A percentile compares a stretch with the other conserved stretches of the same genome.
Evolutionary conservation across 2,797 vertebrate genomes (phyloP).

Genomic region (Stomatorhinus walkeri): DNA sequence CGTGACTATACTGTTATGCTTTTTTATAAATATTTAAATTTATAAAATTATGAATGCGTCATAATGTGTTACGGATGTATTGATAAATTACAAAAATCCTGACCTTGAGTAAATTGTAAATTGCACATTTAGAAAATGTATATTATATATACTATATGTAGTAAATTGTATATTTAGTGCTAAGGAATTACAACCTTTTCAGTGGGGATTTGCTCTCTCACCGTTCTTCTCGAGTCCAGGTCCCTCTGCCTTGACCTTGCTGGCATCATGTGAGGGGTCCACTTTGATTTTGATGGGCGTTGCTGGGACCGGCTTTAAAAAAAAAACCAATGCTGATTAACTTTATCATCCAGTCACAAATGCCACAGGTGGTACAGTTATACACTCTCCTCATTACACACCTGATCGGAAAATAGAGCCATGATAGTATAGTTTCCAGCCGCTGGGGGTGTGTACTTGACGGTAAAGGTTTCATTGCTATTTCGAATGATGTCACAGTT

Average conservation of each 20-base stretch:
- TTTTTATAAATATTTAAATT: neutral
- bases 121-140: neutral
- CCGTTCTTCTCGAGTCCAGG: conserved; percentile 79
- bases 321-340: neutral
- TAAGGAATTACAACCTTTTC: neutral
- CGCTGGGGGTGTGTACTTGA: conserved; percentile 81
- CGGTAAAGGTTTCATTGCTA: conserved; percentile 85
- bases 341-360: neutral
- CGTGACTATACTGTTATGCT: neutral
- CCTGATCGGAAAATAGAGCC: conserved; percentile 88
- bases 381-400: conserved; percentile 31
- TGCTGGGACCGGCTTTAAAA: conserved; percentile 73
- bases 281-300: conserved; percentile 84
- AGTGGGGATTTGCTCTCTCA: conserved; percentile 40
- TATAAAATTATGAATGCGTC: neutral
- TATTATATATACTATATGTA: neutral
- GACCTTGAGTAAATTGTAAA: neutral
- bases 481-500: conserved; percentile 88
- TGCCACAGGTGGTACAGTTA: neutral
- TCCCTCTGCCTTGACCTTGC: conserved; percentile 86
- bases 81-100: neutral
- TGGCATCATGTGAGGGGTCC: conserved; percentile 83
- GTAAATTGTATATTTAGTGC: neutral
- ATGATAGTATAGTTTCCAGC: conserved; percentile 87
- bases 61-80: neutral